Base-by-base conservation (phyloP, 2,113 vertebrate species). In the Labrus mixtus region DNA sequence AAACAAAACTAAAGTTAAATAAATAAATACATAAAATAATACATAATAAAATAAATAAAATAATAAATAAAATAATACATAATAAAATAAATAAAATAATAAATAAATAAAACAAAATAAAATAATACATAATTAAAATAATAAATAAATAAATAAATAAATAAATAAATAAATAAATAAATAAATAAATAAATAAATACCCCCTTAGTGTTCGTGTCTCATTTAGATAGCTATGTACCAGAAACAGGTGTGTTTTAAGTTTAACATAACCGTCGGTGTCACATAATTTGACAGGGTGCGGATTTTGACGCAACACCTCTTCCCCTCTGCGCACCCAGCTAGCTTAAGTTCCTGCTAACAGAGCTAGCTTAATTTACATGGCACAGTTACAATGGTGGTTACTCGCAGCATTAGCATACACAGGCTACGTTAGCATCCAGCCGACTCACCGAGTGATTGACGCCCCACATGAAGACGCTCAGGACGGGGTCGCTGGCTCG, bases 401-500 rank as follows among this genome's bases (percentile, higher is more conserved):
- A 19, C 8, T 51, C 16, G 16, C 22, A 25, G 4, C 16, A 0
- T 85, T 66, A 87, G 82, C 84, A 55, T 73, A 12, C 12, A 10
- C 41, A 41, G 41, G 4, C 12, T 6, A 4, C 16, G 0, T 85
- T 68, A 87, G 84, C 84, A 56, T 73, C 12, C 16, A 15, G 19
- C 8, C 4, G 72, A 90, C 95, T 94, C 91, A 97, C 96, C 96
- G 97, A 97, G 86, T 98, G 97, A 90, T 95, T 96, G 73, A 97
- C 96, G 69, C 96, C 97, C 97, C 97, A 98, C 92, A 96, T 95
- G 84, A 98, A 95, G 85, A 98, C 96, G 63, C 96, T 96, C 83
- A 97, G 88, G 54, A 97, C 94, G 1, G 97, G 97, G 85, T 97
- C 95, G 61, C 96, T 96, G 19, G 97, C 96, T 50, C 96, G 95